Evolutionary conservation across 2,888 invertebrate genomes (phyloP), one percentile per base, ranked within the genome.

Genomic region (Drosophila cracens): DNA sequence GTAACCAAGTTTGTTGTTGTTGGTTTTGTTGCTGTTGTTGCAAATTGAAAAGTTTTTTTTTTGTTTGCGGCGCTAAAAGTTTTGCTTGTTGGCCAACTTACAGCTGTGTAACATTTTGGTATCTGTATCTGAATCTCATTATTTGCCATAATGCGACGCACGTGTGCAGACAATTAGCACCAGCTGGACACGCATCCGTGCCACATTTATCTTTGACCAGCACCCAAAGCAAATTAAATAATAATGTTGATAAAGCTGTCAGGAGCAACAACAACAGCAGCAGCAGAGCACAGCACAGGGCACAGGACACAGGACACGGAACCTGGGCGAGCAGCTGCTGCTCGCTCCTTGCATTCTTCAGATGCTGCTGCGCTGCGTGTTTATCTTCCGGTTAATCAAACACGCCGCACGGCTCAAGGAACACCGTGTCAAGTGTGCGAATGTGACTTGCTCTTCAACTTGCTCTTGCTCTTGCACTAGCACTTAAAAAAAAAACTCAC

Each of bases 341-440:
- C 33, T 25, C 36, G 27, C 64, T 59, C 27, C 60, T 31, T 54
- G 71, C 61, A 76, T 67, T 85, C 70, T 70, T 68, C 72, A 58
- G 62, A 21, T 34, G 48, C 48, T 46, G 34, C 29, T 49, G 56
- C 73, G 68, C 74, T 87, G 85, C 89, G 90, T 87, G 90, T 90
- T 87, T 87, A 90, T 87, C 87, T 90, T 84, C 83, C 90, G 89
- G 90, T 90, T 87, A 90, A 87, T 87, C 87, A 87, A 90, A 90
- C 87, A 87, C 90, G 89, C 90, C 87, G 76, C 66, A 66, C 78
- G 43, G 52, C 81, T 82, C 84, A 57, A 63, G 88, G 73, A 68
- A 74, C 65, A 58, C 59, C 70, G 60, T 76, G 76, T 82, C 73
- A 76, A 82, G 80, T 74, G 82, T 59, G 54, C 64, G 71, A 71